phyloP scores from a whole-genome alignment of 2,113 vertebrate species.

The Crotalus viridis region DNA sequence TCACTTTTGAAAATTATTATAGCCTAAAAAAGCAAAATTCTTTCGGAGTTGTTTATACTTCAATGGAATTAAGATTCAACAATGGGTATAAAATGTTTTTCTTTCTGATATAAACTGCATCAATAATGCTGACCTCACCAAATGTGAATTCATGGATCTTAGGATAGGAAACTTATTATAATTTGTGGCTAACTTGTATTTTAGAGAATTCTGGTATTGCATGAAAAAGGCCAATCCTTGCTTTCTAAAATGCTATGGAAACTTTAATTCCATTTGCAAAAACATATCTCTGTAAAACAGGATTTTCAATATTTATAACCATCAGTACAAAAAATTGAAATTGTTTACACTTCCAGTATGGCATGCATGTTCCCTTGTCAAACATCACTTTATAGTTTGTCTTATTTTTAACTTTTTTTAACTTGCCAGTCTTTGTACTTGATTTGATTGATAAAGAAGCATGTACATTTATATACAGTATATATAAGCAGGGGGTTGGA shows the following conservation, averaged over 20 bases:
- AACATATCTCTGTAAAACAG: not conserved
- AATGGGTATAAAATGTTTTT: not conserved
- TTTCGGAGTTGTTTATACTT: not conserved
- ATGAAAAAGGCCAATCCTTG: not conserved
- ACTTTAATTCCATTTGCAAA: not conserved
- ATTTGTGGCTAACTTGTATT: not conserved
- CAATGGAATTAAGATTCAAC: not conserved
- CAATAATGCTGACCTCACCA: not conserved
- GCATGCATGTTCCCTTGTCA: not conserved
- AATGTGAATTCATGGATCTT: not conserved
- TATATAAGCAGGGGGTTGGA: not conserved
- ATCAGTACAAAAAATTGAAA: not conserved
- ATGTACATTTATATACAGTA: not conserved
- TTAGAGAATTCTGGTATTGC: not conserved
- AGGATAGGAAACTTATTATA: not conserved
- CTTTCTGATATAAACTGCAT: not conserved
- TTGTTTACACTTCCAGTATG: not conserved
- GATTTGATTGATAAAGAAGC: not conserved
- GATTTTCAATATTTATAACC: not conserved
- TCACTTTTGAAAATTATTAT: not conserved
- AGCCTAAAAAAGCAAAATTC: not conserved
- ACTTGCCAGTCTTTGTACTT: not conserved
- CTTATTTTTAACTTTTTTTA: not conserved
- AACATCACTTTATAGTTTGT: not conserved
- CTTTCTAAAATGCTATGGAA: not conserved